Evolutionary conservation across 2,113 vertebrate genomes (phyloP), one percentile per base, ranked within the genome.

Genomic region (Corythoichthys intestinalis): DNA sequence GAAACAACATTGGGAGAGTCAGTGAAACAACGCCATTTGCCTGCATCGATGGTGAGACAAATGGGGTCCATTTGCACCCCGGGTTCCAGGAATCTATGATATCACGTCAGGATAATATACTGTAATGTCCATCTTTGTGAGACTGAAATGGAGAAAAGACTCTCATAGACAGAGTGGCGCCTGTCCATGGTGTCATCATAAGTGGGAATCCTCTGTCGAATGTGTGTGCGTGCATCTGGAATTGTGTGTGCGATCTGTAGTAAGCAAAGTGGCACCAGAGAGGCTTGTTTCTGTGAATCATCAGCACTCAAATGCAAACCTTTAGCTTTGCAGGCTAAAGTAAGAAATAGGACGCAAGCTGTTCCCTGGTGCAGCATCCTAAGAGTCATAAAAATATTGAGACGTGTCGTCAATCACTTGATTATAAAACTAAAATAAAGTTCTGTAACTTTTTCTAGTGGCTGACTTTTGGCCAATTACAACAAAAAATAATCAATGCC

Each of bases 151-250:
- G 70, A 77, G 80, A 66, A 77, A 78, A 78, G 76, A 71, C 66
- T 72, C 49, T 64, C 60, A 75, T 75, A 90, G 89, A 88, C 89
- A 0, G 70, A 69, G 75, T 69, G 86, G 87, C 87, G 85, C 85
- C 85, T 79, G 73, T 75, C 69, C 79, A 73, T 79, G 63, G 62
- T 86, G 87, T 88, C 89, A 89, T 86, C 87, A 62, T 65, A 81
- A 86, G 74, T 88, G 81, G 86, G 86, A 89, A 86, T 88, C 79
- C 84, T 89, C 68, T 54, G 52, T 66, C 73, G 63, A 67, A 15
- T 66, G 64, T 38, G 47, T 38, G 64, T 50, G 13, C 10, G 8
- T 2, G 65, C 12, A 49, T 14, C 48, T 54, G 62, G 28, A 12
- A 13, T 28, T 47, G 41, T 46, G 62, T 12, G 17, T 64, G 15